These are phyloP conservation scores for Leucoraja ocellata DNA, from an alignment of 2,797 vertebrate species.

Conservation along the genomic window DNA sequence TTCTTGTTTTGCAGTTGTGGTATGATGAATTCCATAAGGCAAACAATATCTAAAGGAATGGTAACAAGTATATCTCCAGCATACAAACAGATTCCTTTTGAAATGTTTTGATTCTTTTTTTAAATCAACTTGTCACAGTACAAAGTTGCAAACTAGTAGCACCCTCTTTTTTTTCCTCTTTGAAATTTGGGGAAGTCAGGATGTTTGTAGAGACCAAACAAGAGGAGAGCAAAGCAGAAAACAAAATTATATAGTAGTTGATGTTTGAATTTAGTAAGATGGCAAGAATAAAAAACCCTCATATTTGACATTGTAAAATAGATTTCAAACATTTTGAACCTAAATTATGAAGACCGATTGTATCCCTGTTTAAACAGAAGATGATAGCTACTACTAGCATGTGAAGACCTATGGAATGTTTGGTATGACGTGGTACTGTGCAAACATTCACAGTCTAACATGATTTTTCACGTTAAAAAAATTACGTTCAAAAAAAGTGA, in stretches of 20 bases:
- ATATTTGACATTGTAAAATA: constrained; percentile 25
- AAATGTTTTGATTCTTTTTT: constrained; percentile 44
- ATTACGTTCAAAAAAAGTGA: constrained; percentile 40
- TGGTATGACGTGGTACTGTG: constrained; percentile 45
- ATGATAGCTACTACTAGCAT: constrained; percentile 32
- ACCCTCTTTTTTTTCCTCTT: constrained; percentile 54
- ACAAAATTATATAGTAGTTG: constrained; percentile 53
- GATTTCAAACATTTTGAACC: constrained; percentile 28
- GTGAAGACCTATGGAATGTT: constrained; percentile 54
- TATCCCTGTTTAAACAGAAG: constrained; percentile 21
- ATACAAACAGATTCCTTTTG: constrained; percentile 65
- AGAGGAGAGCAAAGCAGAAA: constrained; percentile 36
- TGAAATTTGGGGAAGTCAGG: constrained; percentile 50
- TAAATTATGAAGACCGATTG: constrained; percentile 28
- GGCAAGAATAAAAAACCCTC: constrained; percentile 46
- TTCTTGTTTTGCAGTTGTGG: constrained; percentile 71
- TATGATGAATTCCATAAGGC: constrained; percentile 80
- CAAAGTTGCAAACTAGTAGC: constrained; percentile 66
- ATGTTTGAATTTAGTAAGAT: constrained; percentile 49
- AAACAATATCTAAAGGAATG: constrained; percentile 88
- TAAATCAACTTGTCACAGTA: constrained; percentile 57
- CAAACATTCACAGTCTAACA: constrained; percentile 29
- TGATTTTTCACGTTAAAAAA: constrained; percentile 28
- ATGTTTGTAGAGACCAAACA: constrained; percentile 41
- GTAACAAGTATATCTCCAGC: constrained; percentile 82